These are phyloP conservation scores for Ormyrus pomaceus DNA, from an alignment of 2,888 invertebrate species.

Conservation along the genomic window DNA sequence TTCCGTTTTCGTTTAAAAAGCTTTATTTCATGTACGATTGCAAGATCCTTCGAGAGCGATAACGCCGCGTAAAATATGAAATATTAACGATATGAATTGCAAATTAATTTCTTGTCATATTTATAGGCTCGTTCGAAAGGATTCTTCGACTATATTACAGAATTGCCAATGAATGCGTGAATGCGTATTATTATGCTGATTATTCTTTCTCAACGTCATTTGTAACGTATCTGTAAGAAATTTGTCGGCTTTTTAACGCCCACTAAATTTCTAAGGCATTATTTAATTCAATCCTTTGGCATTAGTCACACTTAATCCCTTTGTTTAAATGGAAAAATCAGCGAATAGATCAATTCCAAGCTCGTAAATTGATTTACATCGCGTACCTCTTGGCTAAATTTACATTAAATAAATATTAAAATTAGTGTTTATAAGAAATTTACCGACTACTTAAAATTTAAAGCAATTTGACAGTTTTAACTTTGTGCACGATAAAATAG, in stretches of 20 bases:
- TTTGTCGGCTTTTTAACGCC: slow-evolving; percentile 40
- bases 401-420: too few relatives aligned
- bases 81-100: slow-evolving; percentile 15
- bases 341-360: slow-evolving; percentile 2
- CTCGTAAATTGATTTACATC: slow-evolving; percentile 17
- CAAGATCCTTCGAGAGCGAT: background rate
- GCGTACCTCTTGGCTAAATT: background rate
- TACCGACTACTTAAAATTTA: too few relatives aligned
- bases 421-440: too few relatives aligned
- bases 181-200: slow-evolving; percentile 40
- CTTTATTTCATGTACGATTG: slow-evolving; percentile 5
- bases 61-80: background rate
- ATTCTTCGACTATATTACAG: slow-evolving; percentile 29
- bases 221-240: slow-evolving; percentile 34
- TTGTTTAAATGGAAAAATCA: slow-evolving; percentile 1
- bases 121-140: slow-evolving; percentile 23
- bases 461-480: too few relatives aligned
- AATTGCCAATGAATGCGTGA: slow-evolving; percentile 9
- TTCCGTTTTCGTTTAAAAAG: too few relatives aligned
- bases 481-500: too few relatives aligned
- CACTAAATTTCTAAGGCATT: slow-evolving; percentile 33
- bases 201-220: slow-evolving; percentile 49
- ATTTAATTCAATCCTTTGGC: slow-evolving; percentile 9
- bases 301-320: slow-evolving; percentile 23
- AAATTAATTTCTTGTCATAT: slow-evolving; percentile 43